phyloP scores from a whole-genome alignment of 2,113 vertebrate genomes.

The Megaceryle maxima region DNA sequence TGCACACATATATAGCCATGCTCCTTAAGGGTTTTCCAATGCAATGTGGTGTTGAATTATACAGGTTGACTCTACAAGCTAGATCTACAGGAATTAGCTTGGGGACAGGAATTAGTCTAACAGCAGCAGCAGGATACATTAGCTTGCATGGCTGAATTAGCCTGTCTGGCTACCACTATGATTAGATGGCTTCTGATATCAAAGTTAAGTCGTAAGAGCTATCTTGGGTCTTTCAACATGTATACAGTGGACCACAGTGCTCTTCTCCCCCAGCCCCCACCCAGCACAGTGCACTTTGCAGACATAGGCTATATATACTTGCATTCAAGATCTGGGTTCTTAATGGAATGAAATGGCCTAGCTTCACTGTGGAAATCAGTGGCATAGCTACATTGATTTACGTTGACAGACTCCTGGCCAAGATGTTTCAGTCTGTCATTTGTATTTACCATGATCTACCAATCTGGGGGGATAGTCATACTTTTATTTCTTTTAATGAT shows the following conservation, averaged over 20 bases:
- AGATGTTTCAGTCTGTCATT: constrained; percentile 47
- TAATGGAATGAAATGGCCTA: not conserved
- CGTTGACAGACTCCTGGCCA: not conserved
- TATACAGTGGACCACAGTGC: fast-evolving
- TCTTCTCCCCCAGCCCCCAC: not conserved
- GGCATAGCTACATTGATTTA: constrained; percentile 26
- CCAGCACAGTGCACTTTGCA: not conserved
- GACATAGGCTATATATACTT: not conserved
- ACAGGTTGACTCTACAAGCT: not conserved
- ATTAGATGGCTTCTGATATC: not conserved
- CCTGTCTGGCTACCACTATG: not conserved
- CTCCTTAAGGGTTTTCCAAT: constrained; percentile 13
- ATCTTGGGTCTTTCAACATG: not conserved
- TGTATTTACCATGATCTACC: constrained; percentile 14
- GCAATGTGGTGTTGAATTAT: constrained; percentile 28
- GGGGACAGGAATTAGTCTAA: constrained; percentile 14
- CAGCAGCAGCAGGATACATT: constrained; percentile 10
- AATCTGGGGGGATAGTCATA: not conserved
- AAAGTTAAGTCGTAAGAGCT: not conserved
- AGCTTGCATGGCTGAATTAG: not conserved
- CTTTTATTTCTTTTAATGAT: constrained; percentile 18
- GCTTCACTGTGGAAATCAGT: not conserved
- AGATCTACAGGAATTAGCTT: constrained; percentile 16
- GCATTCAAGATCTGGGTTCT: not conserved
- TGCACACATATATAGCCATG: not conserved